Evolutionary conservation across 1,140 invertebrate genomes (phyloP), one percentile per base, ranked within the genome.

Genomic region (Medauroidea extradentata): DNA sequence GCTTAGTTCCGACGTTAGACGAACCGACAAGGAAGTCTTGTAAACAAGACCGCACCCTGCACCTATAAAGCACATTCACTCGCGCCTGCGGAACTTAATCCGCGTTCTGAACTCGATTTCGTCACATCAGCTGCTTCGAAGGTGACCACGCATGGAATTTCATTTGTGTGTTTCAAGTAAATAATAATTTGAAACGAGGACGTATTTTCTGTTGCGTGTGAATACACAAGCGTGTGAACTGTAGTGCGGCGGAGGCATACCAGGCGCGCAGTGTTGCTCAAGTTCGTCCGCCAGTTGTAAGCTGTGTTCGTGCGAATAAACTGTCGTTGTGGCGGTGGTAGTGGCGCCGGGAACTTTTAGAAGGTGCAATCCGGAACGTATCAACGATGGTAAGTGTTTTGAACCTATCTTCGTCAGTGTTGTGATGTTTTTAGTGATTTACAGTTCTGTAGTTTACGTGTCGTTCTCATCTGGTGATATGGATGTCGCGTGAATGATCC

Each of bases 1-100:
- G 60, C 65, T 65, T 63, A 66, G 63, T 59, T 62, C 56, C 61
- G 54, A 62, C 64, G 58, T 64, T 65, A 62, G 62, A 63, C 38
- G 59, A 65, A 63, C 59, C 62, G 63, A 63, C 65, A 68, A 71
- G 67, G 66, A 71, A 70, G 78, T 79, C 79, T 78, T 79, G 80
- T 81, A 81, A 80, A 82, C 80, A 81, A 75, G 79, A 79, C 81
- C 80, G 81, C 81, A 79, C 79, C 83, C 81, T 78, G 79, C 76
- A 74, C 74, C 78, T 81, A 82, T 82, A 76, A 76, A 74, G 71
- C 70, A 55, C 59, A 67, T 63, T 56, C 57, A 60, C 63, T 60
- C 63, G 63, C 66, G 63, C 68, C 57, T 34, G 54, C 59, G 63
- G 65, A 68, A 66, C 65, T 63, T 65, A 69, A 69, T 71, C 69